Evolutionary conservation across 2,113 vertebrate genomes (phyloP), one percentile per base, ranked within the genome.

Genomic region (Cyprinodon variegatus): DNA sequence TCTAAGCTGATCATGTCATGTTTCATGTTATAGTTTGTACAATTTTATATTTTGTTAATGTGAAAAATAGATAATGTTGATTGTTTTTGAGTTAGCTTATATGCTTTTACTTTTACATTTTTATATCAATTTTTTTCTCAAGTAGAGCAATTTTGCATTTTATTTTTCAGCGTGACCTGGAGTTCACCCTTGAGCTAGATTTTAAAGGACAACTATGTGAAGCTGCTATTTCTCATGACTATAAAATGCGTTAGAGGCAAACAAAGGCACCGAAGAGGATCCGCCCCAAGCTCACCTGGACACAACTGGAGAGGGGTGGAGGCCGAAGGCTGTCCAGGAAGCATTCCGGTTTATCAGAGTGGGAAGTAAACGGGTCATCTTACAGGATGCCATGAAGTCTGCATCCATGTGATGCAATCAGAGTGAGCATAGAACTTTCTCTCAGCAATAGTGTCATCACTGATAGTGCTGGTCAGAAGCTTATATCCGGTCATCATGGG

Each of bases 151-250:
- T 68, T 53, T 68, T 43, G 20, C 3, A 7, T 48, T 70, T 74
- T 11, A 8, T 67, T 65, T 66, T 45, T 12, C 87, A 99, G 98
- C 95, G 97, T 69, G 98, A 99, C 93, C 93, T 99, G 90, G 97
- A 99, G 93, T 99, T 99, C 93, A 98, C 96, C 53, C 94, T 99
- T 78, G 97, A 98, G 88, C 93, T 99, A 89, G 97, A 99, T 95
- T 99, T 99, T 90, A 98, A 99, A 93, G 98, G 98, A 74, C 98
- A 98, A 88, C 95, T 99, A 11, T 99, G 98, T 61, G 97, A 98
- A 93, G 96, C 96, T n/a, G 97, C 97, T 59, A 95, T 99, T 89
- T 97, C 96, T 90, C 97, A 99, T 68, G 96, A 98, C 94, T 99
- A 99, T 88, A 98, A 98, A 91, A 99, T 99, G 98, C 97, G 97